These are phyloP conservation scores for Charanyca ferruginea DNA, from an alignment of 2,888 invertebrate genomes.

Conservation along the genomic window DNA sequence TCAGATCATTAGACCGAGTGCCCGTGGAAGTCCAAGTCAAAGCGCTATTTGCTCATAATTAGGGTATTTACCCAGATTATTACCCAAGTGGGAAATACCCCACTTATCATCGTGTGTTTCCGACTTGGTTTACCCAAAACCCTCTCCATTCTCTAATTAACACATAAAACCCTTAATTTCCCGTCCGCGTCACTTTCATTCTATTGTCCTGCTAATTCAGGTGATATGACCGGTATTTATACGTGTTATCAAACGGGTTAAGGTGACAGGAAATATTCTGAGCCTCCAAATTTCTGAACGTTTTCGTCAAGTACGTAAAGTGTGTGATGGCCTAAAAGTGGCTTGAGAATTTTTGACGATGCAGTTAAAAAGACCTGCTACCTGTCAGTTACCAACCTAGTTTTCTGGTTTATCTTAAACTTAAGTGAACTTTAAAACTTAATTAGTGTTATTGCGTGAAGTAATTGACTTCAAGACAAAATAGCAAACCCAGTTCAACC, in stretches of 20 bases:
- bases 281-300: slow-evolving; percentile 27
- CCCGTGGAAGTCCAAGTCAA: neutral
- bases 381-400: too few species aligned
- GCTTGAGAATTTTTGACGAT: too few species aligned
- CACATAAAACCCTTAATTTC: slow-evolving; percentile 33
- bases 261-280: slow-evolving; percentile 31
- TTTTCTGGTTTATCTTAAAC: too few species aligned
- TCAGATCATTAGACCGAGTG: too few species aligned
- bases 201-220: slow-evolving; percentile 51
- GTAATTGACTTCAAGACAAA: too few species aligned
- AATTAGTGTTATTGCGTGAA: too few species aligned
- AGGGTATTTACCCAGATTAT: slow-evolving; percentile 17
- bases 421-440: too few species aligned
- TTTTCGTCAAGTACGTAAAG: slow-evolving; percentile 10
- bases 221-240: slow-evolving; percentile 32
- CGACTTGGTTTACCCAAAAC: slow-evolving; percentile 1
- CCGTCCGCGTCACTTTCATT: slow-evolving; percentile 36
- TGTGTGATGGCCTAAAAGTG: slow-evolving; percentile 7
- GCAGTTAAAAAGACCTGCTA: too few species aligned
- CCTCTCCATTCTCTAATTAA: slow-evolving; percentile 24
- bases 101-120: slow-evolving; percentile 23
- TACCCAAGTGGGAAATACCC: slow-evolving; percentile 7
- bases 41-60: slow-evolving; percentile 2
- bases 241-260: slow-evolving; percentile 26
- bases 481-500: too few species aligned